Percentiles rank a stretch among this genome's conserved stretches.
Conservation (phyloP, 23 tunicate species). For the Corella eumyota region DNA sequence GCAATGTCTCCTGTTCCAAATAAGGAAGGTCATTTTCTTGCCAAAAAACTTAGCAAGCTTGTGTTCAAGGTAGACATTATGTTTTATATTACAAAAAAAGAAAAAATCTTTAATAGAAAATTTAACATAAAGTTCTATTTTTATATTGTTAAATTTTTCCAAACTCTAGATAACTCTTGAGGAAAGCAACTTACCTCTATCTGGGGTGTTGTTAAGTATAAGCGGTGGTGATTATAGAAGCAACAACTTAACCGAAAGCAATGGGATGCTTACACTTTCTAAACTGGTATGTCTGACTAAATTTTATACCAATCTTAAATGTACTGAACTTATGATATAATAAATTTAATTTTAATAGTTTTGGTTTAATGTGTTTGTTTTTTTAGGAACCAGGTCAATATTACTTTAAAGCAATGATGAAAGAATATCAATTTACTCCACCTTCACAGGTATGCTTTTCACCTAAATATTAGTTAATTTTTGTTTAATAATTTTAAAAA, state of each 20-base stretch:
- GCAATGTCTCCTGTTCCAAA: conserved; percentile 30
- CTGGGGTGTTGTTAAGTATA: conserved; percentile 63
- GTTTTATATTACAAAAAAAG: neutral
- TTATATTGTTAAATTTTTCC: no score
- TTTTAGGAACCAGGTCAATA: conserved; percentile 81
- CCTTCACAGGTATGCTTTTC: conserved; percentile 55
- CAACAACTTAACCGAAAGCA: conserved; percentile 48
- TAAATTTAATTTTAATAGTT: neutral
- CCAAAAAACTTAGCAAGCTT: conserved; percentile 72
- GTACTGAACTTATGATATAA: neutral
- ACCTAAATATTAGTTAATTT: neutral
- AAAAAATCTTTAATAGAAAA: neutral
- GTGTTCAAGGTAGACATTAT: conserved; percentile 28
- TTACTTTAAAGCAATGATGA: conserved; percentile 90
- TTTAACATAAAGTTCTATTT: no score
- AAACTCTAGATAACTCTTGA: no score
- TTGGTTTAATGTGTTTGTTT: neutral
- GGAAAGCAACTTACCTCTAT: conserved; percentile 34
- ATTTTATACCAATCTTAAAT: neutral
- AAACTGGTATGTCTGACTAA: conserved; percentile 55
- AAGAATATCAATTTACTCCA: conserved; percentile 74
- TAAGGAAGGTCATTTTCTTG: conserved; percentile 38
- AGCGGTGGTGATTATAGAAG: conserved; percentile 81
- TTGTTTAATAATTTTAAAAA: neutral
- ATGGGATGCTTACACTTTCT: conserved; percentile 29